Evolutionary conservation across 2,113 vertebrate genomes (phyloP).

Genomic region (Mandrillus leucophaeus): DNA sequence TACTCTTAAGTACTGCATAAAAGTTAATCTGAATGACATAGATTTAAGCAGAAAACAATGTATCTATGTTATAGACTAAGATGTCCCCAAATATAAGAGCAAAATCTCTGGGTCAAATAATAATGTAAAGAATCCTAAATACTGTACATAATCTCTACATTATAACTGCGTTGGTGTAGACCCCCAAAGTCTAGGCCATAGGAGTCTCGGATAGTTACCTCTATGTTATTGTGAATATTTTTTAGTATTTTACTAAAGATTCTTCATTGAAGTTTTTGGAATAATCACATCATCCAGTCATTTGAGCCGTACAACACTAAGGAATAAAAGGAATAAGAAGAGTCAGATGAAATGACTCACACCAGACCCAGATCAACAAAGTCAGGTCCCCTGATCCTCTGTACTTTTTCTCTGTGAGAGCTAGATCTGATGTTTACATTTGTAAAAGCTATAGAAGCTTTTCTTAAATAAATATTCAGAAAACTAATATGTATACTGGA

Average conservation of each 20-base stretch:
- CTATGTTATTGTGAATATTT: neutral
- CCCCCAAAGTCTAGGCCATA: neutral
- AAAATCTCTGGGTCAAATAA: neutral
- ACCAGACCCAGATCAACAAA: too few species aligned
- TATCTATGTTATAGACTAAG: neutral
- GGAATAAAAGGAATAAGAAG: neutral
- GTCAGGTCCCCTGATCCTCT: neutral
- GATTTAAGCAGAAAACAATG: neutral
- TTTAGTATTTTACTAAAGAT: neutral
- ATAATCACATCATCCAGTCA: neutral
- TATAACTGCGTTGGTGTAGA: neutral
- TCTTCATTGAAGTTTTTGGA: neutral
- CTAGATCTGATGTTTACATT: neutral
- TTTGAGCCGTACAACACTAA: neutral
- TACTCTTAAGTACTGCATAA: neutral
- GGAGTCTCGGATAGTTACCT: neutral
- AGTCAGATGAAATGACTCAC: neutral
- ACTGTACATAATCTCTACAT: neutral
- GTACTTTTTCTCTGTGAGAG: neutral
- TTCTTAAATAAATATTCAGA: neutral
- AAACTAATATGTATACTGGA: neutral
- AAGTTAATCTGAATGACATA: neutral
- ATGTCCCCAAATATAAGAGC: neutral
- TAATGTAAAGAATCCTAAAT: neutral
- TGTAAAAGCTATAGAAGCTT: neutral